Evolutionary conservation across 2,113 vertebrate species (phyloP), one percentile per base, ranked within the genome.

Genomic region (Cephalopterus ornatus): DNA sequence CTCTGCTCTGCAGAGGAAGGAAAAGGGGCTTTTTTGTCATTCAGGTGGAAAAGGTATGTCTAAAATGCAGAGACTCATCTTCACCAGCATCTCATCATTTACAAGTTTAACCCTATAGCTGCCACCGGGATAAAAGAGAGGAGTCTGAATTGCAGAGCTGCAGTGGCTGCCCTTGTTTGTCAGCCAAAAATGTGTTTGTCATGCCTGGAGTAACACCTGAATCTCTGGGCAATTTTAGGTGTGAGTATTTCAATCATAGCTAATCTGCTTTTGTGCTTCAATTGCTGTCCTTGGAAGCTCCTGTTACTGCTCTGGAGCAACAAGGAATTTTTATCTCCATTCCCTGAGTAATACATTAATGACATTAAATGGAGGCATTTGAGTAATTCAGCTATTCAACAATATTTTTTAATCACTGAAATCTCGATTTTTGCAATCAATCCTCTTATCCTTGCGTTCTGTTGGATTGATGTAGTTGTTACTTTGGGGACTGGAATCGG

Each of bases 391-490:
- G 53, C 27, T 79, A 46, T 77, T 80, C 71, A 62, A 39, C 39
- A 56, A 18, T 88, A 72, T 41, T 75, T 95, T 68, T 35, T 80
- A 92, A 90, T 96, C 80, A 71, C 72, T 55, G 71, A 41, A 85
- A 93, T 92, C 86, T 91, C 44, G 56, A 14, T 17, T 94, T 95
- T 90, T 81, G 67, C 73, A 88, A 88, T 96, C 87, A 83, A 37
- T 96, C 87, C 58, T 70, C 73, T 96, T 94, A 90, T 62, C 93
- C 66, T 88, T 73, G 68, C 70, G 73, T 94, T 94, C 70, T 85
- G 62, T 75, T 93, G 93, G 93, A 90, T 61, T 93, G 88, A 90
- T 94, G 52, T n/a, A 74, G 88, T 90, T 94, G 39, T 92, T 97
- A 92, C 75, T 80, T 94, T 49, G 50, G 62, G n/a, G 83, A 61